Evolutionary conservation across 2,113 vertebrate species (phyloP).

Genomic region (Elgaria multicarinata): DNA sequence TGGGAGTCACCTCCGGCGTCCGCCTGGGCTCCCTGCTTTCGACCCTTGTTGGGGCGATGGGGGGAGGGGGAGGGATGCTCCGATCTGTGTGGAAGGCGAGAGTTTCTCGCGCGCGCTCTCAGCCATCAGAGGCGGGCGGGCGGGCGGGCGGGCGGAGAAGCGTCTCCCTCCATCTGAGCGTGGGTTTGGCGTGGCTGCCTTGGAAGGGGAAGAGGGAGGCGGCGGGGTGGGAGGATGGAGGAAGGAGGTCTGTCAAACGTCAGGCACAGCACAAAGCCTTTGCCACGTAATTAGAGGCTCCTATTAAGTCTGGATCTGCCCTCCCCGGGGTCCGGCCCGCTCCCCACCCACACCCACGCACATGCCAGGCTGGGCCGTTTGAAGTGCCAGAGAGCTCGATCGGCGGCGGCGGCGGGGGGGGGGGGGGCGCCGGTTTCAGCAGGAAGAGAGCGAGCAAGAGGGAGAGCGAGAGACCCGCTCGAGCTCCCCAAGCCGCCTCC

Average conservation of each 20-base stretch:
- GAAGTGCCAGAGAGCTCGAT: slow-evolving; percentile 80
- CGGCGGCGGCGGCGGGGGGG: slow-evolving; percentile 68
- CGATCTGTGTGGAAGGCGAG: slow-evolving; percentile 56
- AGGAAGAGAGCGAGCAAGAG: neutral
- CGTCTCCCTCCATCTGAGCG: no score
- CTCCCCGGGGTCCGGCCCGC: slow-evolving; percentile 79
- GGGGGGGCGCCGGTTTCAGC: neutral
- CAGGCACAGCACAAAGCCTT: slow-evolving; percentile 83
- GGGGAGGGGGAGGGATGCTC: slow-evolving; percentile 65
- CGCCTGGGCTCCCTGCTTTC: slow-evolving; percentile 50
- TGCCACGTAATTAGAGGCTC: slow-evolving; percentile 88
- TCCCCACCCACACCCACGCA: slow-evolving; percentile 74
- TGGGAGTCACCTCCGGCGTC: slow-evolving; percentile 64
- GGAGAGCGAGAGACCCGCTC: slow-evolving; percentile 36
- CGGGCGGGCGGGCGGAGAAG: no score
- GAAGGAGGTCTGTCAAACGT: slow-evolving; percentile 83
- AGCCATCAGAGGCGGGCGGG: slow-evolving; percentile 20
- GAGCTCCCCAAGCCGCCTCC: neutral
- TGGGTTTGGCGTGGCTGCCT: no score
- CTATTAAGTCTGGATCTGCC: slow-evolving; percentile 80
- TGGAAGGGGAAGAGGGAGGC: no score
- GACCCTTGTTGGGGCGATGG: slow-evolving; percentile 49
- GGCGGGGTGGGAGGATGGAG: slow-evolving; percentile 63
- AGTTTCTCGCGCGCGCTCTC: slow-evolving; percentile 25
- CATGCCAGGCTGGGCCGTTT: slow-evolving; percentile 80